Conservation (phyloP, 2,888 invertebrate genomes). For the Mallateleia sp. region DNA sequence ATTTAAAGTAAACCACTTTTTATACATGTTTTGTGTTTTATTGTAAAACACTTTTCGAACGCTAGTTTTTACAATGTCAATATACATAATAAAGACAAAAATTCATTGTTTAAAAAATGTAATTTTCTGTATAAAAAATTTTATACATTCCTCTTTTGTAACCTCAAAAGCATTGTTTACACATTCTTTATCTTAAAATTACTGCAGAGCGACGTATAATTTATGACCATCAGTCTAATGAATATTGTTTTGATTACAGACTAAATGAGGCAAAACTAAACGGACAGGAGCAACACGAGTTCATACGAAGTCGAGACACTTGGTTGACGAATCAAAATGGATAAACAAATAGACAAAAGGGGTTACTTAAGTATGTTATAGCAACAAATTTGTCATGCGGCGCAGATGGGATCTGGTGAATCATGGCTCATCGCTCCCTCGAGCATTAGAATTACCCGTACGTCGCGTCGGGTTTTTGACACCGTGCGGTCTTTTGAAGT, state of each 20-base stretch:
- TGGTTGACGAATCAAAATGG: conserved; percentile 32
- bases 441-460: conserved; percentile 48
- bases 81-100: no score
- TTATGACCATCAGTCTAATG: conserved; percentile 31
- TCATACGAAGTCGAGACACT: conserved; percentile 10
- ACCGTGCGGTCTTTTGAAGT: conserved; percentile 67
- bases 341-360: conserved; percentile 61
- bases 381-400: conserved; percentile 60
- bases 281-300: conserved; percentile 20
- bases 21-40: no score
- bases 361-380: conserved; percentile 46
- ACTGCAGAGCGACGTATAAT: no score
- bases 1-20: no score
- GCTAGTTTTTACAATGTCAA: no score
- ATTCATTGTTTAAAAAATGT: no score
- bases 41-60: no score
- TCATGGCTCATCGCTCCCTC: conserved; percentile 61
- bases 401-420: conserved; percentile 59
- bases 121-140: no score
- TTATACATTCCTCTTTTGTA: no score
- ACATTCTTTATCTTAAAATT: no score
- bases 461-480: conserved; percentile 61
- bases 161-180: no score
- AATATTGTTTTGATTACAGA: conserved; percentile 56
- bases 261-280: conserved; percentile 61